Base-by-base conservation (phyloP, 1,140 invertebrate genomes). In the Gonioctena quinquepunctata region DNA sequence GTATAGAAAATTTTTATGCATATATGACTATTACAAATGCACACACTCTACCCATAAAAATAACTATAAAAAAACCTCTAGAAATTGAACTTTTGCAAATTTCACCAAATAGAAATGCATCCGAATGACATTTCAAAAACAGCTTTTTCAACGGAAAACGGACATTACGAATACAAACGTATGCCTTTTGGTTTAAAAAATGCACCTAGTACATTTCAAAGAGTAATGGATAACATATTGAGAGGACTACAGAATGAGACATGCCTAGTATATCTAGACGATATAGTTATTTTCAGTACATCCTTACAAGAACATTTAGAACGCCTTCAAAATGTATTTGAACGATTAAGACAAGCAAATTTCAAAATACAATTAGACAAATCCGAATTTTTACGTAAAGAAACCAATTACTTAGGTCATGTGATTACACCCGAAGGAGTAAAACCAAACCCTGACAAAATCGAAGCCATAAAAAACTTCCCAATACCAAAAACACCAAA, bases 161-260 rank as follows among this genome's bases (percentile, higher is more conserved):
- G n/a, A n/a, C n/a, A n/a, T n/a, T n/a, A n/a, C n/a, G n/a, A n/a
- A n/a, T n/a, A n/a, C n/a, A n/a, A n/a, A n/a, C n/a, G n/a, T n/a
- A n/a, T n/a, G n/a, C n/a, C n/a, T n/a, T n/a, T n/a, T n/a, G 54
- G 68, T 26, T 18, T 62, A 4, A 68, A 68, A 59, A 72, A 72
- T 27, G 33, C 60, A 22, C 70, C 67, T 22, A 33, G 22, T 11
- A 70, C 67, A 0, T 72, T 72, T 28, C 60, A 70, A 42, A 16
- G 33, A 22, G 70, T 70, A 11, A 70, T 70, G 70, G 49, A 72
- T 28, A 70, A 70, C 19, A 65, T 71, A 5, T 33, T 71, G 52
- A 50, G 25, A 18, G 56, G 33, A 5, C 16, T 69, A 4, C 68
- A 69, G 22, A 65, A 52, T 21, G 25, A 71, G 28, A 66, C 18